Percentiles rank a stretch among this genome's conserved stretches.
Conservation (phyloP, 2,113 vertebrate species). For the Pseudolaguvia tuberculata region DNA sequence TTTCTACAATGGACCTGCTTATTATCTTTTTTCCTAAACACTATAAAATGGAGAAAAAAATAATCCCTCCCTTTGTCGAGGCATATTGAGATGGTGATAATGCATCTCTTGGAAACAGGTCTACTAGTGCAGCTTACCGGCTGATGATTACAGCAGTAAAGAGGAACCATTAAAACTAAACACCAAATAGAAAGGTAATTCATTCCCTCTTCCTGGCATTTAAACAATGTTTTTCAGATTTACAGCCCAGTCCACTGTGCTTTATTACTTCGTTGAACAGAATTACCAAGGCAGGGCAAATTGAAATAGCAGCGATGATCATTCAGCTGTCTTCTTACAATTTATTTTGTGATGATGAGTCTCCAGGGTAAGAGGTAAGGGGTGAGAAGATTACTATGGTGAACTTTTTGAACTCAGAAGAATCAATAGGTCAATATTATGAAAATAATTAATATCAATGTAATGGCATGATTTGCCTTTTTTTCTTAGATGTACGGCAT, state of each 20-base stretch:
- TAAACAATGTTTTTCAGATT: constrained; percentile 21
- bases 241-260: constrained; percentile 19
- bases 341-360: constrained; percentile 23
- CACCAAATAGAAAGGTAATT: constrained; percentile 36
- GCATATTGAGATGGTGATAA: background rate
- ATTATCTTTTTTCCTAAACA: background rate
- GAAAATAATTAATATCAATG: background rate
- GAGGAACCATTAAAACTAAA: constrained; percentile 28
- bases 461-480: background rate
- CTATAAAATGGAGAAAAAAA: background rate
- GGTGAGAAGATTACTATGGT: background rate
- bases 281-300: constrained; percentile 1
- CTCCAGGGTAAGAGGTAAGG: background rate
- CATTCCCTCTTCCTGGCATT: constrained; percentile 13
- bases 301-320: constrained; percentile 24
- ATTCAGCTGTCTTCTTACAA: constrained; percentile 32
- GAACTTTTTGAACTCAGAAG: background rate
- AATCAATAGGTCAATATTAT: background rate
- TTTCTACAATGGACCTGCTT: background rate
- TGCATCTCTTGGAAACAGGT: background rate
- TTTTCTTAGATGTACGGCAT: background rate
- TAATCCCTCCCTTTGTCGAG: background rate
- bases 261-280: constrained; percentile 35
- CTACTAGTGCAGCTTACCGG: constrained; percentile 8
- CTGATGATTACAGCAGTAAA: constrained; percentile 20